Conservation (phyloP, 1,140 invertebrate genomes). For the Tetranychus cinnabarinus region DNA sequence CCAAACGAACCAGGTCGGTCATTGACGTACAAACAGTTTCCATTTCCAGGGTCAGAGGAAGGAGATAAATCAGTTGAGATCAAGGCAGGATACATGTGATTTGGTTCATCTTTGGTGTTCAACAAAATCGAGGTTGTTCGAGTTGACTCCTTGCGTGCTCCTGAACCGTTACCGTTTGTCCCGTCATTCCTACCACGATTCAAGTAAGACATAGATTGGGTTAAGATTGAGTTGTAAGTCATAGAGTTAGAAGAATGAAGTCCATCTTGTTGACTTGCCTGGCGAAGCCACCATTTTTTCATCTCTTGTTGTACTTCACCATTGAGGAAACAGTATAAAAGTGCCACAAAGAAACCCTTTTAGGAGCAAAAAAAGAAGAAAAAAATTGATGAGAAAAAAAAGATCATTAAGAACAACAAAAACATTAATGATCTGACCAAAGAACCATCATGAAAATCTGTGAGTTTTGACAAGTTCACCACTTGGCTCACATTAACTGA, state of each 20-base stretch:
- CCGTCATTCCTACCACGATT: constrained; percentile 7
- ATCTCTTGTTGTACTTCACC: constrained; percentile 34
- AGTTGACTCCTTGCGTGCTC: not conserved
- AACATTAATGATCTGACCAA: too few species aligned
- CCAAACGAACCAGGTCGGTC: too few species aligned
- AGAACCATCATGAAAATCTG: too few species aligned
- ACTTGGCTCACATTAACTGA: too few species aligned
- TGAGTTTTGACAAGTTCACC: too few species aligned
- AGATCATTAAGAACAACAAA: too few species aligned
- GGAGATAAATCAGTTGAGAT: not conserved
- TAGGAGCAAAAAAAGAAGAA: not conserved
- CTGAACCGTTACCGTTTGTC: not conserved
- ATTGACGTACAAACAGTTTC: too few species aligned
- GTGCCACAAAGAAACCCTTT: constrained; percentile 40
- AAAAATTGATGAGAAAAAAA: not conserved
- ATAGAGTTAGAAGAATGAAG: not conserved
- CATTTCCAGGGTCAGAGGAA: too few species aligned
- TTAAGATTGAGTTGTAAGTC: constrained; percentile 10
- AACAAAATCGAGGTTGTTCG: too few species aligned
- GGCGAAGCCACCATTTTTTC: constrained; percentile 13
- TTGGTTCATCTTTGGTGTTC: not conserved
- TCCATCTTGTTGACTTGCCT: not conserved
- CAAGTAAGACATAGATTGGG: constrained; percentile 12
- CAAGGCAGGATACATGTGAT: not conserved
- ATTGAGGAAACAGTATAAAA: constrained; percentile 43